Evolutionary conservation across 2,113 vertebrate genomes (phyloP), one percentile per base, ranked within the genome.

Genomic region (Triplophysa rosa): DNA sequence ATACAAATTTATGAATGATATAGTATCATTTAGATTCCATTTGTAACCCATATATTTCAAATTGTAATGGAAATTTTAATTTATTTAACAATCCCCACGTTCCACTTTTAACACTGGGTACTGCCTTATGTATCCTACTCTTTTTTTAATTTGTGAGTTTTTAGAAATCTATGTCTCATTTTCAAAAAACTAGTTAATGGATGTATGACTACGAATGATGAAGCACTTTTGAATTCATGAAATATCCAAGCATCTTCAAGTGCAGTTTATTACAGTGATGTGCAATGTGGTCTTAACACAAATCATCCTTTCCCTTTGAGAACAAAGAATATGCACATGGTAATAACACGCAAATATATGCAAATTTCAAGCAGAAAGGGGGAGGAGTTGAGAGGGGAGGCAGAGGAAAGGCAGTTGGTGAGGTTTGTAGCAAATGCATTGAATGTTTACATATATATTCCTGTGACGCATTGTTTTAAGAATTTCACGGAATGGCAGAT

Each of bases 321-420:
- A 96, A 95, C 93, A 96, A 96, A 95, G 94, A 89, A 91, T 88
- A 83, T 90, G 89, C 92, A 89, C 90, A 92, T 93, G 90, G 91
- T 91, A 89, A 94, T 91, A 87, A 87, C 84, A 94, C 95, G 94
- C 91, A 96, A 95, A 95, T 95, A 86, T 91, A 93, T 91, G 93
- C 89, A 95, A 95, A 95, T 95, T 90, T 93, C 90, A 89, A 90
- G 90, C 91, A 92, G 92, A 88, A 90, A 72, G 81, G 92, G 84
- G 93, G 90, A 86, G 85, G 87, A 86, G 83, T 54, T 77, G 73
- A 80, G 64, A 67, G 56, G 69, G 62, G 14, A 66, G 59, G 52
- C 49, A 33, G 17, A 70, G 52, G 8, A 47, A 4, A 74, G n/a
- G 37, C 70, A 37, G 49, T 71, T 40, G 70, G 52, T 33, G 68